These are phyloP conservation scores for Megastigmus dorsalis DNA, from an alignment of 2,888 invertebrate genomes.

Conservation along the genomic window DNA sequence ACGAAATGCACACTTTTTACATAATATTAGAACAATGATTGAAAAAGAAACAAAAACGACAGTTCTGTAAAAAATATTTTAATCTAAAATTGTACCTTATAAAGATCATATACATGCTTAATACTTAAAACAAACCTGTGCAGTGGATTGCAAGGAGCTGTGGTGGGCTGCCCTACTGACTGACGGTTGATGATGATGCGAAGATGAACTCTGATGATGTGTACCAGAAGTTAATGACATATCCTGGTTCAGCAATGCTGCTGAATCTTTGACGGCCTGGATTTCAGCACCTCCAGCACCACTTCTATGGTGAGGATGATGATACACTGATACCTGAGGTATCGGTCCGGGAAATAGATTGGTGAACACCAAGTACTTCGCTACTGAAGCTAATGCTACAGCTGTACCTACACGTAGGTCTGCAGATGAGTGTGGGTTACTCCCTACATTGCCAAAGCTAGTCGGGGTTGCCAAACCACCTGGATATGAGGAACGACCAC, in stretches of 20 bases:
- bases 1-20: too few species aligned
- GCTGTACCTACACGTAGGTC: slow-evolving; percentile 75
- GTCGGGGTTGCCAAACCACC: slow-evolving; percentile 70
- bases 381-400: slow-evolving; percentile 78
- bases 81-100: slow-evolving; percentile 8
- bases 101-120: slow-evolving; percentile 55
- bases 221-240: slow-evolving; percentile 68
- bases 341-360: slow-evolving; percentile 86
- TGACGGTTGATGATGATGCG: slow-evolving; percentile 69
- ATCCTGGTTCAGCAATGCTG: slow-evolving; percentile 67
- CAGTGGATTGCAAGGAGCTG: slow-evolving; percentile 67
- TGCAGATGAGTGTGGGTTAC: slow-evolving; percentile 68
- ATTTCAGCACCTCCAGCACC: slow-evolving; percentile 74
- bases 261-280: slow-evolving; percentile 65
- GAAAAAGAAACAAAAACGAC: too few species aligned
- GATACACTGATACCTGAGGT: slow-evolving; percentile 84
- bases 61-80: too few species aligned
- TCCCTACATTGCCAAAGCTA: slow-evolving; percentile 71
- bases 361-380: slow-evolving; percentile 90
- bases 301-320: slow-evolving; percentile 73
- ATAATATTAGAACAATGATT: too few species aligned
- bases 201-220: slow-evolving; percentile 67
- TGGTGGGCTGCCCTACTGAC: slow-evolving; percentile 69
- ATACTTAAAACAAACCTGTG: slow-evolving; percentile 72
- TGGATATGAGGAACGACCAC: slow-evolving; percentile 71